Evolutionary conservation across 2,797 vertebrate genomes (phyloP), one percentile per base, ranked within the genome.

Genomic region (Lutjanus argentimaculatus): DNA sequence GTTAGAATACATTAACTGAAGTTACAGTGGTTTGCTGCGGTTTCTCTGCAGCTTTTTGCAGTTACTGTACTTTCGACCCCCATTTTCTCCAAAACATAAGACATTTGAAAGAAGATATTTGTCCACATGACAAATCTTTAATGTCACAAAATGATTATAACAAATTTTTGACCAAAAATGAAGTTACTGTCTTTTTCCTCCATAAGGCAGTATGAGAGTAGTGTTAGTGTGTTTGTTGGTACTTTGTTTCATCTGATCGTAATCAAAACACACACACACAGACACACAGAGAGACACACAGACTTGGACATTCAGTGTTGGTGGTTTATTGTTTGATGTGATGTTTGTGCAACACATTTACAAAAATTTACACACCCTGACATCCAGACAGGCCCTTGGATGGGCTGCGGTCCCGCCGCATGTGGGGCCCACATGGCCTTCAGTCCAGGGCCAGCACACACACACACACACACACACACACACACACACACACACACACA

Each of bases 381-480:
- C 74, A 70, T 72, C 51, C 63, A 72, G 66, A 75, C 55, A 57
- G 74, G 19, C 15, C 22, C 30, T 46, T 57, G 61, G 62, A 75
- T 25, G 74, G 82, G 71, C 71, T 40, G 36, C 7, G 1, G n/a
- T 59, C 76, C 65, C 75, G 56, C 66, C 17, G 52, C 69, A 77
- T 82, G 73, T 73, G 52, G 67, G 75, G 57, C 42, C 75, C 77
- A 72, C 84, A 75, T 80, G 89, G 81, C 72, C 78, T 72, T 62
- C 62, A 79, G 66, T 67, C 45, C 52, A 17, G 42, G 48, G 72
- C 83, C 81, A 84, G 74, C 73, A 72, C 64, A 73, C 80, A 73
- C 77, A 82, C 45, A 67, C 59, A 55, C 59, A 57, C 72, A 62
- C 51, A 48, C 70, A 62, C 55, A 56, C 66, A 59, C 77, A 61